Evolutionary conservation across 2,888 invertebrate species (phyloP).

Genomic region (Pocota personata): DNA sequence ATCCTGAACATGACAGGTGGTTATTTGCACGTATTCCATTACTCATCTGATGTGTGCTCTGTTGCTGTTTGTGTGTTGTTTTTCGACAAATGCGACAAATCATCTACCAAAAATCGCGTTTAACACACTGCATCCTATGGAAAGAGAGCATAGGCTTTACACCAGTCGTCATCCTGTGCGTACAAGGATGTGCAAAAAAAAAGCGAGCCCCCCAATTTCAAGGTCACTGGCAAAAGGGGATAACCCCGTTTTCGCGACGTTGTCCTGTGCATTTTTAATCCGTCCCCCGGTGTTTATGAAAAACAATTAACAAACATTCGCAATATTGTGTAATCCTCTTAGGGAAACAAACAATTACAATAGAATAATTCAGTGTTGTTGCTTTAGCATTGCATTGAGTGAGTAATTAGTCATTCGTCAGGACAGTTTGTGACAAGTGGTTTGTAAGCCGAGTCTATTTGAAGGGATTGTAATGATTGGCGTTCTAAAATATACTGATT

Average conservation of each 20-base stretch:
- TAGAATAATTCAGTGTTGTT: constrained; percentile 11
- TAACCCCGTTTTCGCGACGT: constrained; percentile 13
- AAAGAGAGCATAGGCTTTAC: constrained; percentile 7
- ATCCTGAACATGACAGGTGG: constrained; percentile 74
- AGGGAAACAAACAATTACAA: constrained; percentile 24
- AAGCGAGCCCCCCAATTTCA: constrained; percentile 43
- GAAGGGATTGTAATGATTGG: not conserved
- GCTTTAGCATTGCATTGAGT: constrained; percentile 10
- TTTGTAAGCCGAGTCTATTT: not conserved
- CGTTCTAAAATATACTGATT: not conserved
- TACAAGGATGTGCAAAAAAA: constrained; percentile 11
- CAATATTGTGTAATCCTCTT: constrained; percentile 51
- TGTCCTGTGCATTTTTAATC: constrained; percentile 50
- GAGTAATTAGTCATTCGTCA: constrained; percentile 22
- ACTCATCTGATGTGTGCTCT: constrained; percentile 62
- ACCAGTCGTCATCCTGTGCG: constrained; percentile 15
- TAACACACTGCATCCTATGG: constrained; percentile 60
- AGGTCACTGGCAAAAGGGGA: constrained; percentile 54
- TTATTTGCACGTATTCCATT: constrained; percentile 74
- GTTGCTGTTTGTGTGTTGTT: constrained; percentile 11
- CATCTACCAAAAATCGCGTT: constrained; percentile 65
- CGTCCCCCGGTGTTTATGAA: constrained; percentile 21
- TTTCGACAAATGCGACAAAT: constrained; percentile 69
- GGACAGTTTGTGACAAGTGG: not conserved
- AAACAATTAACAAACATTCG: constrained; percentile 66